Evolutionary conservation across 2,888 invertebrate genomes (phyloP).

Genomic region (Amblyjoppa proteus): DNA sequence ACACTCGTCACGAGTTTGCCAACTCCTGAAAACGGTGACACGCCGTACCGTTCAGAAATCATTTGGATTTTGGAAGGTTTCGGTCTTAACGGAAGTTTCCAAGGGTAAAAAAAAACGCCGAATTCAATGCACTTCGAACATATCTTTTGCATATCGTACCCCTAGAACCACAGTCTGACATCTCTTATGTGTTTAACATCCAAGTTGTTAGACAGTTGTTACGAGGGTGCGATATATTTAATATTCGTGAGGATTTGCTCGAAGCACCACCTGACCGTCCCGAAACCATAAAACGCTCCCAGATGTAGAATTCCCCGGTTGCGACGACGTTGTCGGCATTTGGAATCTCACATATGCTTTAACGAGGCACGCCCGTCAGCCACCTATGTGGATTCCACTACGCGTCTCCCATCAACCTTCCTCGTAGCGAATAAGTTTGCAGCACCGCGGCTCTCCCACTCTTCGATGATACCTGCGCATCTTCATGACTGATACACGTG

Average conservation of each 20-base stretch:
- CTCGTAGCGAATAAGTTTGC: background rate
- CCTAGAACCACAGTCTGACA: no score
- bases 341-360: slow-evolving; percentile 71
- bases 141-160: no score
- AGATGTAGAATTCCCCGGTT: slow-evolving; percentile 51
- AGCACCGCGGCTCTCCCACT: background rate
- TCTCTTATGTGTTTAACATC: no score
- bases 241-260: background rate
- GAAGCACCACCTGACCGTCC: slow-evolving; percentile 22
- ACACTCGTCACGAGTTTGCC: no score
- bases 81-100: no score
- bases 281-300: slow-evolving; percentile 69
- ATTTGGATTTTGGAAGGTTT: no score
- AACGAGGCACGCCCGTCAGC: slow-evolving; percentile 63
- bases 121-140: no score
- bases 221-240: no score
- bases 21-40: no score
- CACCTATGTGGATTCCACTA: slow-evolving; percentile 33
- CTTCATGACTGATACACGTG: slow-evolving; percentile 22
- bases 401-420: background rate
- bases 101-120: no score
- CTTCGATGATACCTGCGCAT: background rate
- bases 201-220: no score
- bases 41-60: no score
- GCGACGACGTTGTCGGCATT: slow-evolving; percentile 70